Base-by-base conservation (phyloP, 1,140 invertebrate species). In the Drosophila asahinai region DNA sequence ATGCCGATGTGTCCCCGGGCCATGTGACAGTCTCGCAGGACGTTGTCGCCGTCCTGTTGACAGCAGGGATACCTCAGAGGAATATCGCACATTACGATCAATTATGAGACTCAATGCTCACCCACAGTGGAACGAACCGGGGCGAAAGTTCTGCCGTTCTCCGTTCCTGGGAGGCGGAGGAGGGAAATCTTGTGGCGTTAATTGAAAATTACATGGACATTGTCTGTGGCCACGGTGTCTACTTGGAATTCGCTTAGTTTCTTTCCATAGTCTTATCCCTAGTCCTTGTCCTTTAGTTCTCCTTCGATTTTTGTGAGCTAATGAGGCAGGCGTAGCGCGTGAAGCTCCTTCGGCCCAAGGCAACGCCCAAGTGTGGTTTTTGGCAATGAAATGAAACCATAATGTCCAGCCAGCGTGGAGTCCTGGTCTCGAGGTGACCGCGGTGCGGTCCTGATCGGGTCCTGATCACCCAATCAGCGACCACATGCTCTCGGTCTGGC, bases 301-400 rank as follows among this genome's bases (percentile, higher is more conserved):
- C 11, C 33, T 14, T 42, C 17, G 62, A 57, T 30, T 45, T 75
- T 52, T 66, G 57, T 57, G 7, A 19, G 63, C 36, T 74, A 80
- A 80, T 80, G 55, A 71, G 43, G 38, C 83, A 57, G 71, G 76
- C 79, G 62, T 86, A 63, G 67, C 57, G 42, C 84, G 83, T 86
- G 84, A 84, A 90, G 81, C 86, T 90, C 55, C 33, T 49, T 17
- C 43, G 36, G 25, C 43, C 38, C 45, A 58, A 58, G 71, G 55
- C 25, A 60, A 63, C 60, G 51, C 58, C 82, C 74, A 81, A 82
- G 86, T 91, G 82, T 81, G 86, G 86, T 90, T 83, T 78, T 36
- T 86, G 86, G 81, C 86, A 90, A 82, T 91, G 86, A 90, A 90
- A 75, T 91, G 86, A 90, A 90, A 77, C 79, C 86, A 90, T 90